phyloP scores from a whole-genome alignment of 2,797 vertebrate genomes.

The Danio jaintianensis region DNA sequence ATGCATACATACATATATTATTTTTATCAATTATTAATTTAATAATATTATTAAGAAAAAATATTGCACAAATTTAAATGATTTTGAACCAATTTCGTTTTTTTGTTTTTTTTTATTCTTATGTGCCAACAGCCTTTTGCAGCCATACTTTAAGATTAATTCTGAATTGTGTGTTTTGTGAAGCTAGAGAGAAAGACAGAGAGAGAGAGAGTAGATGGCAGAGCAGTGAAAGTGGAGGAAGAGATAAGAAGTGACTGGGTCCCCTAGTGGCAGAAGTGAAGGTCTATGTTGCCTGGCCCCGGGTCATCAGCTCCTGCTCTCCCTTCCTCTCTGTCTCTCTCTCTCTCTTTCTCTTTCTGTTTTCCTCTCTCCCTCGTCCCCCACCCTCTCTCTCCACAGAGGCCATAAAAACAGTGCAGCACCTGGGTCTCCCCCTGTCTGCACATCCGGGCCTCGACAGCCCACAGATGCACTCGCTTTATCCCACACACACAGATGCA shows the following conservation, averaged over 20 bases:
- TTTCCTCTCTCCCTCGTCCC: conserved; percentile 74
- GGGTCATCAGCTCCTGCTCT: conserved; percentile 78
- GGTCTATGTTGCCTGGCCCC: conserved; percentile 77
- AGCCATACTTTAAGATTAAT: not conserved
- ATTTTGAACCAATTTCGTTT: too few relatives aligned
- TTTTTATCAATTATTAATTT: too few relatives aligned
- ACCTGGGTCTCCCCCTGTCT: conserved; percentile 84
- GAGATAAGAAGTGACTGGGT: conserved; percentile 80
- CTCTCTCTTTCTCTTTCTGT: conserved; percentile 74
- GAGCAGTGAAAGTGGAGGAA: conserved; percentile 80
- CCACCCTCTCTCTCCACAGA: conserved; percentile 81
- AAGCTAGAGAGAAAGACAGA: not conserved
- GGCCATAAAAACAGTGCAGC: conserved; percentile 82
- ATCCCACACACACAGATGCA: conserved; percentile 54
- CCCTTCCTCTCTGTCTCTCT: conserved; percentile 78
- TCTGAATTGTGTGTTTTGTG: conserved; percentile 8
- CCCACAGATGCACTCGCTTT: conserved; percentile 71
- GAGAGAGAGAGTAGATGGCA: conserved; percentile 29
- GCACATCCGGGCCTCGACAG: conserved; percentile 75
- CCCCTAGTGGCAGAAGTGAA: conserved; percentile 74
- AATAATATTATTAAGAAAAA: too few relatives aligned
- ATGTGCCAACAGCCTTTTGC: not conserved
- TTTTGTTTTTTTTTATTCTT: too few relatives aligned
- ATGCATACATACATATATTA: too few relatives aligned
- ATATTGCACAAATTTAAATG: too few relatives aligned